Conservation (phyloP, 1,140 invertebrate genomes). For the Heliconius congener region DNA sequence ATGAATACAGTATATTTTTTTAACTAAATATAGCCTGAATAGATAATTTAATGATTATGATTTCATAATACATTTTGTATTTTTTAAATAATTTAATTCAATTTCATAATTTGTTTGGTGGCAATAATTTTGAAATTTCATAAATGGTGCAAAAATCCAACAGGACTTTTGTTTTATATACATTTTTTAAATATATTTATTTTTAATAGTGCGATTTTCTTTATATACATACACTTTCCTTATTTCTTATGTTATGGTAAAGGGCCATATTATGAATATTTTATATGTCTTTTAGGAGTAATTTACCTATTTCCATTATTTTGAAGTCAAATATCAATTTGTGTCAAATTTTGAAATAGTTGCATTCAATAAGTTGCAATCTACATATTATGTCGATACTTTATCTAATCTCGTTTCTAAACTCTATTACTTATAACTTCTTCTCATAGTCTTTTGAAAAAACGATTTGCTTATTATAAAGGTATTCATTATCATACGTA, state of each 20-base stretch:
- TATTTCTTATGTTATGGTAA: neutral
- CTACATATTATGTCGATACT: constrained; percentile 2
- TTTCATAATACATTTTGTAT: neutral
- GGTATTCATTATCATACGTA: neutral
- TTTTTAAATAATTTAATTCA: neutral
- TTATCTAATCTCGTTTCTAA: neutral
- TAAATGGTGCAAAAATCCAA: neutral
- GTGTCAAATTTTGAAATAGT: constrained; percentile 15
- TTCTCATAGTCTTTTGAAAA: neutral
- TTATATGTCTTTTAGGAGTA: neutral
- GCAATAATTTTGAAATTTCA: too few relatives aligned
- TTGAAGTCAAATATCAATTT: neutral
- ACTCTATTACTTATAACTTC: neutral
- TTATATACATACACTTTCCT: neutral
- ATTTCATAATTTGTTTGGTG: neutral
- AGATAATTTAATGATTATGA: neutral
- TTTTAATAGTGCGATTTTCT: neutral
- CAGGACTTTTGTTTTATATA: neutral
- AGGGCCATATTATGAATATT: neutral
- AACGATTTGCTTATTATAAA: neutral
- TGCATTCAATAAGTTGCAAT: constrained; percentile 10
- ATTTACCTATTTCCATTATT: neutral
- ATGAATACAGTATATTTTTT: neutral
- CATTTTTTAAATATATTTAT: too few relatives aligned
- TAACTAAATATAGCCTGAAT: neutral